A percentile compares a stretch with the other conserved stretches of the same genome.
These are phyloP conservation scores for Xenus cinereus DNA, from an alignment of 2,113 vertebrate species.

Conservation along the genomic window DNA sequence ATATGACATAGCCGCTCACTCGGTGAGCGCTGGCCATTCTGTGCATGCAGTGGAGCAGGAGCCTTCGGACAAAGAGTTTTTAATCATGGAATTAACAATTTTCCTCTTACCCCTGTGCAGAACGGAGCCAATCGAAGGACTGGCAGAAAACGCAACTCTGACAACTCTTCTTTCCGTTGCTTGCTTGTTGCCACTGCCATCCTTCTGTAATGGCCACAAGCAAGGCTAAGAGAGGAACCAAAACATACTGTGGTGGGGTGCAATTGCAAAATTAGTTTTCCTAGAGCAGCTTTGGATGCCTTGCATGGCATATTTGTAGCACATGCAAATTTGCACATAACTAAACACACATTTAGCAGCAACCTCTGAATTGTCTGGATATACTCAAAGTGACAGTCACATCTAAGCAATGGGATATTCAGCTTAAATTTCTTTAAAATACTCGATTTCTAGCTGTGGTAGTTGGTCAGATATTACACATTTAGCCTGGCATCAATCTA, in stretches of 20 bases:
- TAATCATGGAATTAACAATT: background rate
- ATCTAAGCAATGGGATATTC: background rate
- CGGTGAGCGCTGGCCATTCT: fast-evolving
- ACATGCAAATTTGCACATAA: background rate
- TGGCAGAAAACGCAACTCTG: background rate
- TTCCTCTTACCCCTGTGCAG: background rate
- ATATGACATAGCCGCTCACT: fast-evolving
- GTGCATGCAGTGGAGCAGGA: fast-evolving
- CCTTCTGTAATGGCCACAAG: background rate
- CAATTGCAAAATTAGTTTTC: background rate
- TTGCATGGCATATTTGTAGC: background rate
- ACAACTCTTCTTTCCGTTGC: background rate
- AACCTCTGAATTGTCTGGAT: background rate
- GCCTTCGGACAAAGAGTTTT: background rate
- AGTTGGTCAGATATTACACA: background rate
- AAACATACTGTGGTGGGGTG: background rate
- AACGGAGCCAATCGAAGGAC: fast-evolving
- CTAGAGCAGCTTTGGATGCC: background rate
- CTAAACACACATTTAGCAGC: background rate
- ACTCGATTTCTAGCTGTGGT: background rate
- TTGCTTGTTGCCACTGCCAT: fast-evolving
- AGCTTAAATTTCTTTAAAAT: background rate
- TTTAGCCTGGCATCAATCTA: background rate
- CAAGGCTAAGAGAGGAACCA: background rate
- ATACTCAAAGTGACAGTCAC: background rate